Base-by-base conservation (phyloP, 1,140 invertebrate species). In the Rhopalosiphum maidis region DNA sequence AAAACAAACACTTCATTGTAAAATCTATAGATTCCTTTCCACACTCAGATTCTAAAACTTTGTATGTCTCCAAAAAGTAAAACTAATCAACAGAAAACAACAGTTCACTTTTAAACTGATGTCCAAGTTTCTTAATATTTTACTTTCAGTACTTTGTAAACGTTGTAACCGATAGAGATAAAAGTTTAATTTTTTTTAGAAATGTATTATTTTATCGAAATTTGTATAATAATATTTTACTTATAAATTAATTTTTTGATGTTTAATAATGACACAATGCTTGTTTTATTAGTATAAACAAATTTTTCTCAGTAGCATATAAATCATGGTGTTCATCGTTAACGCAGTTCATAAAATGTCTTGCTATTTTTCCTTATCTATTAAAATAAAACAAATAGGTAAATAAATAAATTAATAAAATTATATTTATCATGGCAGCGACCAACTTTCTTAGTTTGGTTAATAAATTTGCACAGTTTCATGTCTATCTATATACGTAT, bases 41-140 rank as follows among this genome's bases (percentile, higher is more conserved):
- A 18, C 60, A 18, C 60, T 77, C 4, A 77, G n/a, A 77, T 77
- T 77, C 15, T 77, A 46, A 86, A 86, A 86, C 85, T 46, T 86
- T 41, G 25, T 23, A 35, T 15, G 51, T 89, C 51, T 55, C 48
- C 48, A 55, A 89, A 89, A 35, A 89, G n/a, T 55, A 89, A 89
- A 89, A 89, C 51, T 89, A 89, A 89, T 89, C 48, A 89, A 89
- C 88, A 54, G 46, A 88, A 51, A 51, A 54, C 46, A 51, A 89
- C 48, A 55, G 35, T 55, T 35, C 55, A 89, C 48, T 89, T 89
- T 89, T 89, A 55, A 55, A 37, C 48, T 9, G 87, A 55, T 89
- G 48, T 55, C 37, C 9, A 41, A 35, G 25, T 55, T 89, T 89
- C 25, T 18, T 89, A 89, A 55, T 89, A 35, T 89, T 89, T 55